Percentiles rank a stretch among this genome's conserved stretches.
Conservation (phyloP, 2,797 vertebrate genomes). For the Pantherophis vulpinus region DNA sequence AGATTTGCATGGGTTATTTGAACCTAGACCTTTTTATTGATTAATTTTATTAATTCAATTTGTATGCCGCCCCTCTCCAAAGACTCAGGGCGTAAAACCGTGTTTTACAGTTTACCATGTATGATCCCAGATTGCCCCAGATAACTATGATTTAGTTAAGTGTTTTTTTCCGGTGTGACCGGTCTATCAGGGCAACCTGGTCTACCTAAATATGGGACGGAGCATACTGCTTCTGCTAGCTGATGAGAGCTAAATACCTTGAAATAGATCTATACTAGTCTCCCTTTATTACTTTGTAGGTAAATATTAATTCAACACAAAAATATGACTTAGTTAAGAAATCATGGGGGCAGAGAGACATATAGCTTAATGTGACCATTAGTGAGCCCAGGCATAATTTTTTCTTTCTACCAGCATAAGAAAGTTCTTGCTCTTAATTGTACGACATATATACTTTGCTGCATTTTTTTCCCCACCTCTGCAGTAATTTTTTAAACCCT, state of each 20-base stretch:
- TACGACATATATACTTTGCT: neutral
- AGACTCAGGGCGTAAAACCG: neutral
- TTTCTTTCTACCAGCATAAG: neutral
- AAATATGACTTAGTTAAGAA: neutral
- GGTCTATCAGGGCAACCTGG: no score
- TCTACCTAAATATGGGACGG: no score
- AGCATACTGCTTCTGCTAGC: no score
- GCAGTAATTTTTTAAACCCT: neutral
- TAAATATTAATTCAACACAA: no score
- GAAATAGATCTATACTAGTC: no score
- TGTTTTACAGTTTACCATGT: neutral
- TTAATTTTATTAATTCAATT: no score
- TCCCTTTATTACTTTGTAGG: no score
- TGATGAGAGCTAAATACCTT: no score
- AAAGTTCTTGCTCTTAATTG: neutral
- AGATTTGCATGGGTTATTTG: neutral
- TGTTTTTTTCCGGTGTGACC: no score
- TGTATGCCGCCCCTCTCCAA: no score
- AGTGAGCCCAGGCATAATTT: neutral
- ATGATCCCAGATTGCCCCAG: neutral
- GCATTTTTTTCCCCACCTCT: neutral
- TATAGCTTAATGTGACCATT: neutral
- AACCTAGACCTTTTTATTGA: neutral
- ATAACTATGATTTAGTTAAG: neutral
- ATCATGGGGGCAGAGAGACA: neutral